These are phyloP conservation scores for Neodiprion virginianus DNA, from an alignment of 1,140 invertebrate genomes.

Conservation along the genomic window DNA sequence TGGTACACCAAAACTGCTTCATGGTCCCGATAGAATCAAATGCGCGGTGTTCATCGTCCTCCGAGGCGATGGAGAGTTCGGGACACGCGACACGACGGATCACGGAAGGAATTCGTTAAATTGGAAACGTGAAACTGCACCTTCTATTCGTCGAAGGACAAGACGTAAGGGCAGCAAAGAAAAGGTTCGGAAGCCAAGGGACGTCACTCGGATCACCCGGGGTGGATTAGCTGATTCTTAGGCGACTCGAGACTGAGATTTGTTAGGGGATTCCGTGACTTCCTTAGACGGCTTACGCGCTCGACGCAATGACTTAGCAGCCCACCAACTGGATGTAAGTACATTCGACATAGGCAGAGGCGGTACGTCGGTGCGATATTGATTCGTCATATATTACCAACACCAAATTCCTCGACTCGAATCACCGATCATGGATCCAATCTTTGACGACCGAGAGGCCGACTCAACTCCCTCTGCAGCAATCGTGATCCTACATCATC, in stretches of 20 bases:
- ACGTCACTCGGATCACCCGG: background rate
- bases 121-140: no score
- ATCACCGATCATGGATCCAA: background rate
- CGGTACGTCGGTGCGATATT: no score
- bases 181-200: background rate
- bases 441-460: background rate
- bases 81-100: no score
- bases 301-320: background rate
- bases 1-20: no score
- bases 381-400: no score
- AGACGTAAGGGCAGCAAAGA: background rate
- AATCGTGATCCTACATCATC: background rate
- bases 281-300: constrained; percentile 1
- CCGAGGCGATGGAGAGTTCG: background rate
- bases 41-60: no score
- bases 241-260: constrained; percentile 6
- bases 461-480: background rate
- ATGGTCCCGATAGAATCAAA: no score
- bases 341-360: no score
- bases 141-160: background rate
- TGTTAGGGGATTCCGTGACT: constrained; percentile 1
- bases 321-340: background rate
- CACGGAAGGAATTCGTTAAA: no score
- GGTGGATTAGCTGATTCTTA: constrained; percentile 5
- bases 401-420: background rate